phyloP scores from a whole-genome alignment of 2,797 vertebrate genomes.

The Lepus oiostolus region DNA sequence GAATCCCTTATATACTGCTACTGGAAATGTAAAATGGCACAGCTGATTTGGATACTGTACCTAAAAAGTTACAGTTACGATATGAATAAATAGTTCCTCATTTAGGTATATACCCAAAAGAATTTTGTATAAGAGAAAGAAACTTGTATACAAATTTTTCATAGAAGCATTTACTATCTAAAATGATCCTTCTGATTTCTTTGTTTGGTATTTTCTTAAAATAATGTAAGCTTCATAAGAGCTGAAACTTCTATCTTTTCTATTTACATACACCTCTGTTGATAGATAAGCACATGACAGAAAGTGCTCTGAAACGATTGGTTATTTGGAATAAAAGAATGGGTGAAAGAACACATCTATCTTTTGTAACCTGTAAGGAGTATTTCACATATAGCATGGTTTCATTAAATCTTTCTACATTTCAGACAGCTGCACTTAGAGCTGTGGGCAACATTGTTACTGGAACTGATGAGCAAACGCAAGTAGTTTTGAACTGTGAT shows the following conservation, averaged over 20 bases:
- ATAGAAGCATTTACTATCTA: not conserved
- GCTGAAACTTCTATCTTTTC: not conserved
- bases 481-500: conserved; percentile 99
- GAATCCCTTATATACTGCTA: not conserved
- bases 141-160: not conserved
- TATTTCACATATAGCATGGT: not conserved
- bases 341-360: not conserved
- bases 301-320: not conserved
- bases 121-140: not conserved
- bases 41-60: not conserved
- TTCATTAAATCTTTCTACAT: conserved; percentile 68
- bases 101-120: not conserved
- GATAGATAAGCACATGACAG: not conserved
- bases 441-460: conserved; percentile 99
- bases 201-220: not conserved
- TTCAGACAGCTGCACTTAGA: conserved; percentile 97
- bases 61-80: not conserved
- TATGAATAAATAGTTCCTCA: not conserved
- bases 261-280: not conserved
- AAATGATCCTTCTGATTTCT: conserved; percentile 14
- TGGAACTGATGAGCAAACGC: conserved; percentile 99
- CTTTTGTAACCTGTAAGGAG: conserved; percentile 3
- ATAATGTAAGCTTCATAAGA: not conserved
- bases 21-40: not conserved
- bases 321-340: not conserved